Percentiles rank a stretch among this genome's conserved stretches.
Conservation (phyloP, 2,888 invertebrate genomes). For the Leptopilina drosophilae region DNA sequence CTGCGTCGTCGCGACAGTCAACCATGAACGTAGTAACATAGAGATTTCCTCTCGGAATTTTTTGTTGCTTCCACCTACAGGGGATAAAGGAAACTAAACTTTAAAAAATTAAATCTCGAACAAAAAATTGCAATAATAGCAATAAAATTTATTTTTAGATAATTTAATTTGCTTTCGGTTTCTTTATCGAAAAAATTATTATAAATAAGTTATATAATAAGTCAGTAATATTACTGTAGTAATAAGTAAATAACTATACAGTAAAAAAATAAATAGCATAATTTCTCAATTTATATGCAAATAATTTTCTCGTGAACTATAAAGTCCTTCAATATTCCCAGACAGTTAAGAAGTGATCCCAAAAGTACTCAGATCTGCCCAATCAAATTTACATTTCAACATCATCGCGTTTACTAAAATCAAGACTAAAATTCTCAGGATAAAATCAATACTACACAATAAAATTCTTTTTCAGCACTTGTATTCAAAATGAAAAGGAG, state of each 20-base stretch:
- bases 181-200: too few species aligned
- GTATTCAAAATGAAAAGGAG: conserved; percentile 27
- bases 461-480: not conserved
- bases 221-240: too few species aligned
- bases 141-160: too few species aligned
- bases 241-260: too few species aligned
- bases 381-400: conserved; percentile 9
- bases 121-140: too few species aligned
- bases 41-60: not conserved
- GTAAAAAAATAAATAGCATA: not conserved
- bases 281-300: conserved; percentile 4
- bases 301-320: not conserved
- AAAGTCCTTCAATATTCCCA: conserved; percentile 11
- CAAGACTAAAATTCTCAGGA: not conserved
- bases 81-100: not conserved
- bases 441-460: not conserved
- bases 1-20: conserved; percentile 10
- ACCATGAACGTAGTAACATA: not conserved
- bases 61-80: not conserved
- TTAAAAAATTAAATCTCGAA: not conserved
- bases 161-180: too few species aligned
- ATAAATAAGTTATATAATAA: too few species aligned
- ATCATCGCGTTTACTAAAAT: not conserved
- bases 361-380: not conserved
- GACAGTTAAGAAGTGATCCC: not conserved